Conservation (phyloP, 2,888 invertebrate species). For the Thymelicus acteon region DNA sequence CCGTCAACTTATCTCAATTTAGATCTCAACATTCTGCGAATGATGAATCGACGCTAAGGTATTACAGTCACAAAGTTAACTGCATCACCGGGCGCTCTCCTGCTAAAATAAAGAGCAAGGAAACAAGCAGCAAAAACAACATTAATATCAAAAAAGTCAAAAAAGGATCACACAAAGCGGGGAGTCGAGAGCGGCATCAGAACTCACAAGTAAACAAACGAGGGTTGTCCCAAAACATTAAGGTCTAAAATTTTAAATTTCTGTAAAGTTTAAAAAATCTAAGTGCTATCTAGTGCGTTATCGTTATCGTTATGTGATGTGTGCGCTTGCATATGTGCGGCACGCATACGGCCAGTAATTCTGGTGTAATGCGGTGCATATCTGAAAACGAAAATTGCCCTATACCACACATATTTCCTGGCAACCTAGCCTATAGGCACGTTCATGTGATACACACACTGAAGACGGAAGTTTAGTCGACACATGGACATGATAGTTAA, state of each 20-base stretch:
- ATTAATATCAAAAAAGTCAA: constrained; percentile 41
- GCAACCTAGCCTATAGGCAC: constrained; percentile 74
- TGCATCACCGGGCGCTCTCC: constrained; percentile 46
- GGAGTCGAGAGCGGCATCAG: constrained; percentile 80
- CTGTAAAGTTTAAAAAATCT: constrained; percentile 75
- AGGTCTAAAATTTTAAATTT: constrained; percentile 69
- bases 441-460: constrained; percentile 74
- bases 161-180: constrained; percentile 66
- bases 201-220: constrained; percentile 76
- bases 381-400: constrained; percentile 85
- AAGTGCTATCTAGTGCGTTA: constrained; percentile 84
- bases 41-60: constrained; percentile 5
- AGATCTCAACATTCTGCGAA: constrained; percentile 11
- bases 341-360: constrained; percentile 85
- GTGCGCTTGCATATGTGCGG: constrained; percentile 85
- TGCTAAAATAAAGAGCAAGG: constrained; percentile 48
- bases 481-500: constrained; percentile 83
- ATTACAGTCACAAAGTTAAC: constrained; percentile 23
- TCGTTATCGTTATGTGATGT: constrained; percentile 82
- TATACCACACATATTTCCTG: constrained; percentile 84
- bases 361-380: constrained; percentile 85
- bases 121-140: constrained; percentile 46
- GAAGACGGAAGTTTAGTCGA: constrained; percentile 77
- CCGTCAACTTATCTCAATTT: constrained; percentile 4
- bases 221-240: constrained; percentile 85